A percentile compares a stretch with the other conserved stretches of the same genome.
phyloP scores from a whole-genome alignment of 2,113 vertebrate species.

The Tretioscincus oriximinensis region DNA sequence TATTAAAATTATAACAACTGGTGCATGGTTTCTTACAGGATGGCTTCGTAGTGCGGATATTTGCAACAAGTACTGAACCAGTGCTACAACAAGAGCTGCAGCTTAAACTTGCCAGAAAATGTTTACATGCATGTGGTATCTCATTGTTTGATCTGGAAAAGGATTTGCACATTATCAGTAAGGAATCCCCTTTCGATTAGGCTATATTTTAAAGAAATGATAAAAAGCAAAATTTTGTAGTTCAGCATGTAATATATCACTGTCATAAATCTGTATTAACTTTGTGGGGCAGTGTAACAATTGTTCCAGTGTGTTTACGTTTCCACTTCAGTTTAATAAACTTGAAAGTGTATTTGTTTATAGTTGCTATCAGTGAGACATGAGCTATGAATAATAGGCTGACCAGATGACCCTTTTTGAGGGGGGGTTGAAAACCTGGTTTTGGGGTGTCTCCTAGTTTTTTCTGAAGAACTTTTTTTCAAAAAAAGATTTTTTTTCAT shows the following conservation, averaged over 20 bases:
- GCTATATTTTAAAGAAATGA: background rate
- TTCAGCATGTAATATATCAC: background rate
- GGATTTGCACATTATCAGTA: conserved; percentile 98
- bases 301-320: background rate
- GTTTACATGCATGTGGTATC: conserved; percentile 97
- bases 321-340: background rate
- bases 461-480: too few species aligned
- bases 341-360: background rate
- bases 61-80: conserved; percentile 93
- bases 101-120: conserved; percentile 97
- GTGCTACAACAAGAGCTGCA: conserved; percentile 96
- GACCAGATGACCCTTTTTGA: too few species aligned
- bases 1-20: background rate
- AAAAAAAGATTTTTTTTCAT: too few species aligned
- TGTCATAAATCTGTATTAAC: background rate
- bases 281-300: background rate
- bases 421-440: too few species aligned
- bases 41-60: conserved; percentile 97
- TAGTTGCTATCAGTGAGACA: background rate
- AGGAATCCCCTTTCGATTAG: conserved; percentile 57
- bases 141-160: conserved; percentile 97
- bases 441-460: too few species aligned
- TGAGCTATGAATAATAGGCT: too few species aligned
- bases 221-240: background rate
- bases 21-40: conserved; percentile 78